Base-by-base conservation (phyloP, 2,113 vertebrate genomes). In the Agapornis roseicollis region DNA sequence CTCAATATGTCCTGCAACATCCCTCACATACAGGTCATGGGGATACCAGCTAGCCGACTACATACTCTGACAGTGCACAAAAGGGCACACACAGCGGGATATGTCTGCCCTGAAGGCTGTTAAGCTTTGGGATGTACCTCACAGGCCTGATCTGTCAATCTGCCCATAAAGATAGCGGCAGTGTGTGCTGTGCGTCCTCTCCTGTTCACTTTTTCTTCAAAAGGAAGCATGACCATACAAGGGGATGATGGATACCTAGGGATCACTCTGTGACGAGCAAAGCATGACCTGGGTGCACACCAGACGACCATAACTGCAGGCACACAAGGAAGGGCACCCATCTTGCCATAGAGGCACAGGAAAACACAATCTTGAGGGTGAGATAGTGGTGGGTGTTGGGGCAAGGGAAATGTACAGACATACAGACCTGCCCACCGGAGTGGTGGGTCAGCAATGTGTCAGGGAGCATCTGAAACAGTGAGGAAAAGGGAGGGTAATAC, bases 251-350 rank as follows among this genome's bases (percentile, higher is more conserved):
- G 1, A 1, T 37, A 42, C 9, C 10, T 29, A 56, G 14, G 44
- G 47, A 8, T 58, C 25, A 66, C 6, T 23, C 19, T 47, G 18
- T 5, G 10, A 44, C 2, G 28, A 46, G 39, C 63, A 68, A 27
- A 76, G 27, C 2, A 14, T 1, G 9, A 65, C 10, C n/a, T 22
- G 15, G 49, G 49, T 22, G 17, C 24, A 49, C 42, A 44, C 27
- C 33, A 64, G 35, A 50, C 50, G 23, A 47, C 33, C 25, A 5
- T 1, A 0, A 44, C 24, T 70, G 39, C 6, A 23, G 29, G 14
- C 1, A 0, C 16, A 17, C 2, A 14, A 41, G 11, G 10, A 70
- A 61, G 29, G 24, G 11, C 31, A 23, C 11, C 6, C 25, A 44
- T 24, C 28, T 37, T 66, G 50, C 61, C 41, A 17, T 0, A 83